Evolutionary conservation across 2,888 invertebrate genomes (phyloP).

Genomic region (Dromius quadrimaculatus): DNA sequence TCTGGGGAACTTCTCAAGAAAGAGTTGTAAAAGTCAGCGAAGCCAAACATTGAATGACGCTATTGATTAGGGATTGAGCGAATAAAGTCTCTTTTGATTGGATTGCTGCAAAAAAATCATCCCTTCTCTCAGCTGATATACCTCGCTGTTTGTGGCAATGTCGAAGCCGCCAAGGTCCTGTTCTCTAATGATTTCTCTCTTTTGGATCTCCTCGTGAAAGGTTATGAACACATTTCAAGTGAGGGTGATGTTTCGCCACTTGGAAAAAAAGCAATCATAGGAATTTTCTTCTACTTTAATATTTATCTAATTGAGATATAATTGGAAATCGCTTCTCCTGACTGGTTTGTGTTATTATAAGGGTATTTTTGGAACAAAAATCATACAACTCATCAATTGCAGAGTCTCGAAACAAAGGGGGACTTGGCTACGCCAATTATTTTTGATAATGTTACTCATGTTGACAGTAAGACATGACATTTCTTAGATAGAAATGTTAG

Average conservation of each 20-base stretch:
- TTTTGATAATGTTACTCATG: too few relatives aligned
- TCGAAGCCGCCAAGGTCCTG: slow-evolving; percentile 43
- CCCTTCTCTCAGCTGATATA: slow-evolving; percentile 45
- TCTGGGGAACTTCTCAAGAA: slow-evolving; percentile 24
- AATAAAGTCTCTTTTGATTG: slow-evolving; percentile 52
- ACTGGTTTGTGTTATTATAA: too few relatives aligned
- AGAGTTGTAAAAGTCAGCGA: slow-evolving; percentile 50
- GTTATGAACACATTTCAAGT: slow-evolving; percentile 18
- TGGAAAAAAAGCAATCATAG: too few relatives aligned
- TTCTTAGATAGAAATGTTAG: too few relatives aligned
- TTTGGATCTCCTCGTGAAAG: slow-evolving; percentile 34
- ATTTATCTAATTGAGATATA: too few relatives aligned
- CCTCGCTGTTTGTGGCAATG: slow-evolving; percentile 33
- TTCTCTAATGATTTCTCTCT: slow-evolving; percentile 45
- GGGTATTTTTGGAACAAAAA: too few relatives aligned
- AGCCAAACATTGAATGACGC: slow-evolving; percentile 51
- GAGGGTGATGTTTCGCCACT: slow-evolving; percentile 3
- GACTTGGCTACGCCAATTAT: too few relatives aligned
- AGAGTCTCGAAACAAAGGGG: too few relatives aligned
- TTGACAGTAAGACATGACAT: too few relatives aligned
- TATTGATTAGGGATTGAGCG: slow-evolving; percentile 53
- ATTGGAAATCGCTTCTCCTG: too few relatives aligned
- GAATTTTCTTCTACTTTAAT: too few relatives aligned
- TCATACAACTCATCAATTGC: too few relatives aligned
- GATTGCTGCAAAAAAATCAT: slow-evolving; percentile 50